phyloP scores from a whole-genome alignment of 2,888 invertebrate species.

The Ophraella communa region DNA sequence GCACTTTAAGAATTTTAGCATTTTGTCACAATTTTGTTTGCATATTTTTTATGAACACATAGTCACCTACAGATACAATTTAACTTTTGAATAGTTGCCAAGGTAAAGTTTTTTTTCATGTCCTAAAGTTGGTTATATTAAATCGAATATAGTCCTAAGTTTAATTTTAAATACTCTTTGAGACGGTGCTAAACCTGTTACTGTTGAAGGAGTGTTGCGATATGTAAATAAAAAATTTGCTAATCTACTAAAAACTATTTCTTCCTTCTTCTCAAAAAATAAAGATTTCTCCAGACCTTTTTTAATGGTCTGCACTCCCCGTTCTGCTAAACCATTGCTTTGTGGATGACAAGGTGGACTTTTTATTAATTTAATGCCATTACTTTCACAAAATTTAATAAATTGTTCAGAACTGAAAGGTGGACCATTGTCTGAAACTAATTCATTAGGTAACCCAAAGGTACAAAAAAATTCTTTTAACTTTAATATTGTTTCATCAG shows the following conservation, averaged over 20 bases:
- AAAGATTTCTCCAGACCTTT: slow-evolving; percentile 23
- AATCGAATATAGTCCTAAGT: slow-evolving; percentile 27
- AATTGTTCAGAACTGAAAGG: slow-evolving; percentile 38
- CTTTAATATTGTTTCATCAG: slow-evolving; percentile 25
- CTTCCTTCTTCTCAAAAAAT: background rate
- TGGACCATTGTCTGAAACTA: slow-evolving; percentile 41
- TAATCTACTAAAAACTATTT: background rate
- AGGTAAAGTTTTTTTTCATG: background rate
- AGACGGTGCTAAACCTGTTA: slow-evolving; percentile 3
- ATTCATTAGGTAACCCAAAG: slow-evolving; percentile 35
- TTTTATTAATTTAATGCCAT: slow-evolving; percentile 40
- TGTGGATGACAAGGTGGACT: slow-evolving; percentile 39
- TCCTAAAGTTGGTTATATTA: slow-evolving; percentile 11
- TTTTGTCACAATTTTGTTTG: slow-evolving; percentile 1
- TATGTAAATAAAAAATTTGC: background rate
- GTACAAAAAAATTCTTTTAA: slow-evolving; percentile 35
- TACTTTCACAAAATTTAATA: slow-evolving; percentile 37
- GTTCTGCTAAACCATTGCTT: slow-evolving; percentile 38
- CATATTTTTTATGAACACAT: slow-evolving; percentile 7
- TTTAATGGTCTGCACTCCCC: slow-evolving; percentile 40
- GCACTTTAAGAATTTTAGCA: slow-evolving; percentile 1
- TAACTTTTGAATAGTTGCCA: background rate
- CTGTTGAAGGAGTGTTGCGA: slow-evolving; percentile 21
- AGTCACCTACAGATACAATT: background rate
- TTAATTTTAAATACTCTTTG: slow-evolving; percentile 18